phyloP scores from a whole-genome alignment of 2,797 vertebrate species.

The Halcyon smyrnensis region DNA sequence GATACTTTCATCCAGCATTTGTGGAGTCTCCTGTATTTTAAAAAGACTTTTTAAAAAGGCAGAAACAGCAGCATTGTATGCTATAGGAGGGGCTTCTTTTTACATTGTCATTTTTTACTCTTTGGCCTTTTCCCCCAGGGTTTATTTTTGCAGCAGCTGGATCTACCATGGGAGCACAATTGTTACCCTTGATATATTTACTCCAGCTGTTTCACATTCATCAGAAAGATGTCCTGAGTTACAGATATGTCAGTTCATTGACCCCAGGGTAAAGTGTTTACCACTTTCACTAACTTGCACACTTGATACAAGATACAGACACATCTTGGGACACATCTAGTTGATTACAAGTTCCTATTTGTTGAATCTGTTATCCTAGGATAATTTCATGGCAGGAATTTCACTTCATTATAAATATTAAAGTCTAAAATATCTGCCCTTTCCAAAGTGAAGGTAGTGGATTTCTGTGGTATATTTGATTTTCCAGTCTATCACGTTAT shows the following conservation, averaged over 20 bases:
- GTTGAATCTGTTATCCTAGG: neutral
- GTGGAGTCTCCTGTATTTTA: neutral
- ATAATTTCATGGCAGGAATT: neutral
- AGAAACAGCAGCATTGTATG: neutral
- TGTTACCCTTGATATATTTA: constrained; percentile 60
- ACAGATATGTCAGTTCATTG: constrained; percentile 12
- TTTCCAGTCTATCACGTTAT: neutral
- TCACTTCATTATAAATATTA: neutral
- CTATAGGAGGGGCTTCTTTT: neutral
- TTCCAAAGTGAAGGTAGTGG: neutral
- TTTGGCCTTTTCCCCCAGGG: neutral
- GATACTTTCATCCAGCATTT: neutral
- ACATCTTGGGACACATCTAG: neutral
- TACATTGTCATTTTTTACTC: neutral
- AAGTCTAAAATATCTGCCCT: neutral
- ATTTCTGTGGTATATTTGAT: neutral
- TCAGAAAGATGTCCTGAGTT: constrained; percentile 77
- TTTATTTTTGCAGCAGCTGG: constrained; percentile 78
- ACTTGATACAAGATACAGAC: neutral
- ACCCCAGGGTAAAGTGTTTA: neutral
- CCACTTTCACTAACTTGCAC: neutral
- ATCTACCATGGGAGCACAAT: constrained; percentile 34
- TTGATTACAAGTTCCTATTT: neutral
- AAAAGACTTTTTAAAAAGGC: neutral
- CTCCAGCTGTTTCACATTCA: constrained; percentile 80